Evolutionary conservation across 2,113 vertebrate genomes (phyloP).

Genomic region (Isurus oxyrinchus): DNA sequence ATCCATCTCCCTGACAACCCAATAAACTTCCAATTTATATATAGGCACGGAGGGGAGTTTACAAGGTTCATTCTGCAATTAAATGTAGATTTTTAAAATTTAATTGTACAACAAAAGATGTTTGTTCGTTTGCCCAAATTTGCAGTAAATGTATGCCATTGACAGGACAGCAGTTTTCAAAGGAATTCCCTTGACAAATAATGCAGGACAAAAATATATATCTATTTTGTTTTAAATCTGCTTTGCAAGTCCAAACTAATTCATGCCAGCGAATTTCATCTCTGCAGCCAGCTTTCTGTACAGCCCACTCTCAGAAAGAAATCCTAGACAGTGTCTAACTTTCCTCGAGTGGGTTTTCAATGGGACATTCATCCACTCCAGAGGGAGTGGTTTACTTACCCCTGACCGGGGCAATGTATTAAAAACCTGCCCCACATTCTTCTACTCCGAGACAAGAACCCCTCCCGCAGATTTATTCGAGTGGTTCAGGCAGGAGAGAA

Average conservation of each 20-base stretch:
- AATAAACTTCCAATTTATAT: background rate
- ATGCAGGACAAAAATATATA: background rate
- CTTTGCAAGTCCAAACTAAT: background rate
- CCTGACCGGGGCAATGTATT: background rate
- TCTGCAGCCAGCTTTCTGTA: background rate
- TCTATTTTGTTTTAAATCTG: background rate
- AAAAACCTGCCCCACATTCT: constrained; percentile 19
- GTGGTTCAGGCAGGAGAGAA: background rate
- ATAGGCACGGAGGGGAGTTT: background rate
- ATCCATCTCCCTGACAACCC: too few relatives aligned
- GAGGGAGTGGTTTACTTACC: constrained; percentile 8
- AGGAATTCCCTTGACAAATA: background rate
- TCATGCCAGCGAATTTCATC: background rate
- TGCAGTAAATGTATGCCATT: background rate
- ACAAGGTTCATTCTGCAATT: background rate
- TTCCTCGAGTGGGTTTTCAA: background rate
- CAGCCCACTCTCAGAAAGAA: background rate
- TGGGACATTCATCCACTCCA: constrained; percentile 24
- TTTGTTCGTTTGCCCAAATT: background rate
- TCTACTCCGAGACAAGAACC: background rate
- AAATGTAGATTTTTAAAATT: background rate
- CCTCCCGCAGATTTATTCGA: background rate
- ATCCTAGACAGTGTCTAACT: background rate
- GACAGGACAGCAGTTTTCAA: background rate
- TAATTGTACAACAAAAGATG: background rate